A percentile compares a stretch with the other conserved stretches of the same genome.
Conservation (phyloP, 2,113 vertebrate species). For the Cephalopholis sonnerati region DNA sequence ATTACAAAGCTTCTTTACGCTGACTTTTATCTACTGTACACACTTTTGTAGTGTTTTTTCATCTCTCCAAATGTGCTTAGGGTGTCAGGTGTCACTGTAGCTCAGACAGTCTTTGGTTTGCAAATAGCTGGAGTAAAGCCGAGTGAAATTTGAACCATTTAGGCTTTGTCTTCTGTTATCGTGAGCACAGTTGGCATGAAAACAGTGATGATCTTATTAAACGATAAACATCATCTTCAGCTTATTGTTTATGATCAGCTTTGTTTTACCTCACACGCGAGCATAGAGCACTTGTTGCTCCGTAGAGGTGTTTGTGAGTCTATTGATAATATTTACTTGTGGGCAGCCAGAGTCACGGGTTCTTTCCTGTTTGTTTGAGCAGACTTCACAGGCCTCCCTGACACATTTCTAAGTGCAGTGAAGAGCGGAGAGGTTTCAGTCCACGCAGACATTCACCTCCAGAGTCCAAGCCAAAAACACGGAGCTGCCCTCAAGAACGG, state of each 20-base stretch:
- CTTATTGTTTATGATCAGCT: background rate
- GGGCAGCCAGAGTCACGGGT: constrained; percentile 13
- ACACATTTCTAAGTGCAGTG: constrained; percentile 86
- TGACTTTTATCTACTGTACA: background rate
- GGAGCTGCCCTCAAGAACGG: constrained; percentile 76
- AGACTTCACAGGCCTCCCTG: constrained; percentile 85
- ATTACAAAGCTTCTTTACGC: background rate
- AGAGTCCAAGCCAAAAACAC: constrained; percentile 83
- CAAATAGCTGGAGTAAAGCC: constrained; percentile 11
- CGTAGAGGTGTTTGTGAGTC: constrained; percentile 1
- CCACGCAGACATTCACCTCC: constrained; percentile 86
- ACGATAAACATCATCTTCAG: background rate
- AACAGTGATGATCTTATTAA: background rate
- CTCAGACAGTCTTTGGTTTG: constrained; percentile 11
- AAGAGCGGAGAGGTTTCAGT: constrained; percentile 86
- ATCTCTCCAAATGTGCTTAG: background rate
- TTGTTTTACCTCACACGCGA: background rate
- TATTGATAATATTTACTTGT: constrained; percentile 35
- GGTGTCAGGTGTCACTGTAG: constrained; percentile 32
- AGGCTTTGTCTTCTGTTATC: constrained; percentile 28
- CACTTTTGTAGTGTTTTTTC: background rate
- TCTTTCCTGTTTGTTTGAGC: constrained; percentile 42
- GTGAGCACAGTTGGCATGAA: background rate
- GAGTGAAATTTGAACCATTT: constrained; percentile 31
- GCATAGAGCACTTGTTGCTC: background rate